Evolutionary conservation across 2,797 vertebrate genomes (phyloP), one percentile per base, ranked within the genome.

Genomic region (Todus mexicanus): DNA sequence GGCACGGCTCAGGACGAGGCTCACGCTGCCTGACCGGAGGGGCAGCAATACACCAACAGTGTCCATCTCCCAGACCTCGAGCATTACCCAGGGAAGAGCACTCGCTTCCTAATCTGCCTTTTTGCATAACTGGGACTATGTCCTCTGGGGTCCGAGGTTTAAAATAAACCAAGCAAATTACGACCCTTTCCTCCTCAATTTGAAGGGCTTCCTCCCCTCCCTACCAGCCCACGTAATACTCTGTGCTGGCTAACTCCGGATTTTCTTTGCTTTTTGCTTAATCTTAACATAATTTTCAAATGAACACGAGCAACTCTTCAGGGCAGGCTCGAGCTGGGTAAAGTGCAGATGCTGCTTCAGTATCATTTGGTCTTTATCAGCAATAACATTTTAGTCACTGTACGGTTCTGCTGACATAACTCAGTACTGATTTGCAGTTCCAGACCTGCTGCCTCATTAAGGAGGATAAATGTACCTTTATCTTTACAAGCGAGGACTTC

Each of bases 391-490:
- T 84, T 4, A 70, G 85, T 76, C 77, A 15, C 47, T 38, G 51
- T 2, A 3, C 8, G 53, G 54, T 19, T 86, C 64, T 92, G 87
- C 82, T 84, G 87, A 48, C 66, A 72, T n/a, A 85, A 77, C 69
- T 86, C 73, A 27, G 89, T 17, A 9, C 47, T 0, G 0, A 51
- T 25, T 21, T 3, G 2, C 45, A 31, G 59, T 50, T 93, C 64
- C 87, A 87, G 85, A 70, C 51, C 75, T 21, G 29, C 85, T 60
- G 83, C 87, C 91, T 88, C 71, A 15, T 68, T 84, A 87, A 60
- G 13, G 45, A 89, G 59, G 71, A 92, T 65, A 82, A 90, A 94
- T 82, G 80, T 11, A 38, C 71, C 77, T 90, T 84, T 76, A 90
- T 80, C 88, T 94, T 74, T 53, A 81, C 71, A 61, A 51, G 65